Evolutionary conservation across 2,113 vertebrate genomes (phyloP).

Genomic region (Corvus moneduloides): DNA sequence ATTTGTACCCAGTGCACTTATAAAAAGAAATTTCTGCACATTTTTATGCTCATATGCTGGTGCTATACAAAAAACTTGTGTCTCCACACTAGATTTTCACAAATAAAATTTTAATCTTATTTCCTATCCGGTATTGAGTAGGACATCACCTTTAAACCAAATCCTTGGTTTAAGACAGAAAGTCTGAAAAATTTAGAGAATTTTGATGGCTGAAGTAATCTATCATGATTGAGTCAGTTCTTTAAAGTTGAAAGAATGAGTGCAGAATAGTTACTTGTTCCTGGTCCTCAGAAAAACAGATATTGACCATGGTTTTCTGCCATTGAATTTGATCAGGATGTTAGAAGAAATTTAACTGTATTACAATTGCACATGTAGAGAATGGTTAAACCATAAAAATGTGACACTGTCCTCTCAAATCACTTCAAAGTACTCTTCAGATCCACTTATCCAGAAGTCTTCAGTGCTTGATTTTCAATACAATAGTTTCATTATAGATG

Average conservation of each 20-base stretch:
- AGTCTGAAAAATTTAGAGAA: not conserved
- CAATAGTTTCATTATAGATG: not conserved
- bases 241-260: not conserved
- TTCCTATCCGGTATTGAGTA: not conserved
- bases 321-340: not conserved
- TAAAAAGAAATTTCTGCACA: not conserved
- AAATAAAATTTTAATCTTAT: not conserved
- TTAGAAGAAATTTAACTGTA: not conserved
- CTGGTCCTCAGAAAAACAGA: not conserved
- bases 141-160: not conserved
- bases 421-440: not conserved
- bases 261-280: not conserved
- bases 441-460: not conserved
- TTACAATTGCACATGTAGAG: not conserved
- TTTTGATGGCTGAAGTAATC: not conserved
- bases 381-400: not conserved
- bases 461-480: not conserved
- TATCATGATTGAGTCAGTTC: not conserved
- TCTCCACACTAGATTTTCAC: not conserved
- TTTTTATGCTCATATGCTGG: not conserved
- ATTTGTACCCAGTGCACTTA: not conserved
- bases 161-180: not conserved
- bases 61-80: rapidly evolving
- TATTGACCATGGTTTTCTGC: not conserved
- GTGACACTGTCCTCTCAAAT: not conserved